Conservation (phyloP, 2,797 vertebrate species). For the Paedocypris micromegethes region DNA sequence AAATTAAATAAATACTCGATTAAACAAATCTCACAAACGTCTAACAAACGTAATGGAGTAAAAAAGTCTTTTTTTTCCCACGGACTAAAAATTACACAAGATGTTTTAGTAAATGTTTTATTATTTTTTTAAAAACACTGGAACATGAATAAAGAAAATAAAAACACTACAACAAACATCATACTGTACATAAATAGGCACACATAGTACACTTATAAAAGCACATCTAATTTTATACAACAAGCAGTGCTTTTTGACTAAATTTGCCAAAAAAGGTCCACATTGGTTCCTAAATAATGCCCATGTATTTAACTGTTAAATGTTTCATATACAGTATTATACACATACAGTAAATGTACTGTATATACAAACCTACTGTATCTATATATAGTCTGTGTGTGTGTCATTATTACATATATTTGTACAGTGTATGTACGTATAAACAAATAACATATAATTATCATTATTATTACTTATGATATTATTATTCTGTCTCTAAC, state of each 20-base stretch:
- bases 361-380: no score
- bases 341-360: no score
- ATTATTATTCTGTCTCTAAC: conserved; percentile 65
- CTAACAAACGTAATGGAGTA: no score
- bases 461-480: background rate
- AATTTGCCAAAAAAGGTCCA: no score
- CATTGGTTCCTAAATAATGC: conserved; percentile 30
- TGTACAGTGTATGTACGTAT: no score
- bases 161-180: conserved; percentile 39
- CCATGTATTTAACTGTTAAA: conserved; percentile 38
- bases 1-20: no score
- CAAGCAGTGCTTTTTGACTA: no score
- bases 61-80: background rate
- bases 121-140: conserved; percentile 52
- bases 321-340: background rate
- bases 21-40: no score
- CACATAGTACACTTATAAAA: background rate
- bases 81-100: background rate
- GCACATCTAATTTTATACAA: no score
- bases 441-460: no score
- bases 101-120: conserved; percentile 24
- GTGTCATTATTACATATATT: no score
- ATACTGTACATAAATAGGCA: conserved; percentile 15
- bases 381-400: no score
- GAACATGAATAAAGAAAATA: conserved; percentile 46